These are phyloP conservation scores for Archivesica marissinica DNA, from an alignment of 1,140 invertebrate genomes.

Conservation along the genomic window DNA sequence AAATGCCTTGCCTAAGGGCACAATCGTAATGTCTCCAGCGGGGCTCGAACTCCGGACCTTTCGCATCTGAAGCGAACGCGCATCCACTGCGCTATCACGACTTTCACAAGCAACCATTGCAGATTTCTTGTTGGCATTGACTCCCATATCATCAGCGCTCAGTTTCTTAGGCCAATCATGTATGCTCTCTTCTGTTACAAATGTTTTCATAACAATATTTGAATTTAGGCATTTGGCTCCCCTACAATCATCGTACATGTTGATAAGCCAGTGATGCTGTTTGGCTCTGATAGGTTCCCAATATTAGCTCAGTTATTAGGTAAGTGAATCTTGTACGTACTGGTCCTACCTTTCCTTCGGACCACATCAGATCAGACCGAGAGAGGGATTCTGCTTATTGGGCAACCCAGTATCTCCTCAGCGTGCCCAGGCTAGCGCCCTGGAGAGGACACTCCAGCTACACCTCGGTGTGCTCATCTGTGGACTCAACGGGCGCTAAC, in stretches of 20 bases:
- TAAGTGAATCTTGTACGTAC: too few species aligned
- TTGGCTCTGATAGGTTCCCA: constrained; percentile 83
- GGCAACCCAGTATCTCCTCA: too few species aligned
- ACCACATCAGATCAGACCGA: too few species aligned
- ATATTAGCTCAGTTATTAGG: constrained; percentile 80
- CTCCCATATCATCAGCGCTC: neutral
- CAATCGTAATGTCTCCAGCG: too few species aligned
- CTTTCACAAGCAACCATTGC: neutral
- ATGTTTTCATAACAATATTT: neutral
- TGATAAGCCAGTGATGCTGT: constrained; percentile 79
- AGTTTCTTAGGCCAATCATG: neutral
- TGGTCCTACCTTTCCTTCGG: too few species aligned
- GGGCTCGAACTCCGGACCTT: too few species aligned
- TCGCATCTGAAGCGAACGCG: neutral
- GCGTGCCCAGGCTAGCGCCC: too few species aligned
- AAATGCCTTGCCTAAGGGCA: too few species aligned
- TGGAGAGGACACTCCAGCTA: too few species aligned
- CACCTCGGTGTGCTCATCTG: too few species aligned
- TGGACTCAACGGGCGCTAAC: too few species aligned
- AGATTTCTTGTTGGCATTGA: neutral
- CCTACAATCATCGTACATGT: constrained; percentile 83
- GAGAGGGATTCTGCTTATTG: too few species aligned
- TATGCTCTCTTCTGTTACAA: neutral
- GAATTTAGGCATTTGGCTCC: constrained; percentile 82
- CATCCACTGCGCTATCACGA: neutral